These are phyloP conservation scores for Anthrax anthrax DNA, from an alignment of 2,888 invertebrate species.

Conservation along the genomic window DNA sequence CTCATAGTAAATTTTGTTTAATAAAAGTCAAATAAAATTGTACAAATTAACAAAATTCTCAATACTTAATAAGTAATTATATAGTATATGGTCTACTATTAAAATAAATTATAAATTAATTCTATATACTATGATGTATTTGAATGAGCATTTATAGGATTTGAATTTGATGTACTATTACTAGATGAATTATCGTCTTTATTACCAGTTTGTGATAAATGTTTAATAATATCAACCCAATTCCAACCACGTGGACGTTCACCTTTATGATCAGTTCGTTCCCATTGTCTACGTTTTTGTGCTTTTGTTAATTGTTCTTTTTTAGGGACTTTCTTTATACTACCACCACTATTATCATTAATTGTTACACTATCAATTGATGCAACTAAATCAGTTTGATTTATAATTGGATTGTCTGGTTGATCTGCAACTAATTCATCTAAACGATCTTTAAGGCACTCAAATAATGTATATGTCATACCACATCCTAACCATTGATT, in stretches of 20 bases:
- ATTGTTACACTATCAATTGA: constrained; percentile 20
- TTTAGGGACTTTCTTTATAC: constrained; percentile 42
- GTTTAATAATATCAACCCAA: constrained; percentile 95
- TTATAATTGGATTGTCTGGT: constrained; percentile 36
- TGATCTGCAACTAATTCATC: constrained; percentile 56
- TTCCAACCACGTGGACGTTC: constrained; percentile 82
- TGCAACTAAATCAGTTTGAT: constrained; percentile 8
- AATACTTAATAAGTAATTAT: no score
- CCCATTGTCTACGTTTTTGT: constrained; percentile 81
- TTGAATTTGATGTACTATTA: not conserved
- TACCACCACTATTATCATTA: constrained; percentile 19
- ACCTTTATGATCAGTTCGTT: constrained; percentile 65
- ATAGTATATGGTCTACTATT: no score
- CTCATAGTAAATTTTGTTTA: no score
- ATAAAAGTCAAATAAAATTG: no score
- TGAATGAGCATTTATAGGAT: not conserved
- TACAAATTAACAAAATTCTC: no score
- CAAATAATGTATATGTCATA: constrained; percentile 90
- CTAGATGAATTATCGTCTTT: not conserved
- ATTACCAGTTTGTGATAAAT: constrained; percentile 63
- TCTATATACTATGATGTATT: not conserved
- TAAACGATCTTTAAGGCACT: constrained; percentile 73
- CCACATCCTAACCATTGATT: constrained; percentile 76
- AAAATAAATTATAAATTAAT: no score
- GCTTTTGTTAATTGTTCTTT: constrained; percentile 81